A percentile compares a stretch with the other conserved stretches of the same genome.
Conservation (phyloP, 2,797 vertebrate genomes). For the Phylloscopus collybita region DNA sequence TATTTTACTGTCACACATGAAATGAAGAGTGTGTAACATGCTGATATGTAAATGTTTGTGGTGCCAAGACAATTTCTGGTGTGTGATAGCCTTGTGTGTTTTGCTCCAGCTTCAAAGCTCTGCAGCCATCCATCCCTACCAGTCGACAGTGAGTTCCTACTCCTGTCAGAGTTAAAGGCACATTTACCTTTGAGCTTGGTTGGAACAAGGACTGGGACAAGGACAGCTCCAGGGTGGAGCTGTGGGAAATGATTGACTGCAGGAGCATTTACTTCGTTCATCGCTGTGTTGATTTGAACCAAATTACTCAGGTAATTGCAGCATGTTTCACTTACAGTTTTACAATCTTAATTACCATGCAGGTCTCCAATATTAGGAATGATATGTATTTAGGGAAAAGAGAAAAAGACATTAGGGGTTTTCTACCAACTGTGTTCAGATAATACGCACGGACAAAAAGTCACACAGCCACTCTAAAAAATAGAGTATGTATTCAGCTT, state of each 20-base stretch:
- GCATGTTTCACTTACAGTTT: neutral
- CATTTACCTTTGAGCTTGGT: neutral
- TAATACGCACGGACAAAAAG: neutral
- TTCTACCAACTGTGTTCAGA: neutral
- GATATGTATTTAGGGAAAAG: neutral
- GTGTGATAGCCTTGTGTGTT: neutral
- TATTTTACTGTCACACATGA: neutral
- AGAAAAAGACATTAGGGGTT: neutral
- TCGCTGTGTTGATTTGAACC: neutral
- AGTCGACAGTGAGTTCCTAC: neutral
- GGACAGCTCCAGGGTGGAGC: neutral
- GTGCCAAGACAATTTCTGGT: neutral
- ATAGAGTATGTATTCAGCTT: neutral
- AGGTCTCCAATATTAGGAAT: neutral
- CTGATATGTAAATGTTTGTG: neutral
- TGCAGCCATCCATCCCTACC: neutral
- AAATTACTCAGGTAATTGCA: slow-evolving; percentile 1
- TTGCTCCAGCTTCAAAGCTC: slow-evolving; percentile 20
- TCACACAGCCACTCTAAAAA: neutral
- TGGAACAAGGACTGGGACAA: neutral
- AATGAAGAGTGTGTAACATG: neutral
- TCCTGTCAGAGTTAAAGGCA: neutral
- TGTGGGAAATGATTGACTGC: neutral
- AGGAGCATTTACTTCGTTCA: neutral
- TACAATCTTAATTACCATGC: neutral